Evolutionary conservation across 2,888 invertebrate genomes (phyloP).

Genomic region (Cephus rjabovi): DNA sequence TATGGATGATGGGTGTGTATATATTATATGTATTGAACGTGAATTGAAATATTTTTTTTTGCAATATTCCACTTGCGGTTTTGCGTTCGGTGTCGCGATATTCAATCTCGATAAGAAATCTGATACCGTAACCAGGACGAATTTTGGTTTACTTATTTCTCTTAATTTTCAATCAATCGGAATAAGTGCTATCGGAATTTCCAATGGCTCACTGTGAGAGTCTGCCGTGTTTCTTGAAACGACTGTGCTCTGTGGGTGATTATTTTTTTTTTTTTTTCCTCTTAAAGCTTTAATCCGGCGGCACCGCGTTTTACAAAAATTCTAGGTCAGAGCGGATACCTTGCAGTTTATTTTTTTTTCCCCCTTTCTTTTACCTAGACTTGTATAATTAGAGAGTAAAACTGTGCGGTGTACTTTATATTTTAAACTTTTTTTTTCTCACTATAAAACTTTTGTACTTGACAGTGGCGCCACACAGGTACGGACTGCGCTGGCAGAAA

Average conservation of each 20-base stretch:
- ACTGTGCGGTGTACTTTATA: not conserved
- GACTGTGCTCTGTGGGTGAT: not conserved
- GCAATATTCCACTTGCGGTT: not conserved
- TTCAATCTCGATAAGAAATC: not conserved
- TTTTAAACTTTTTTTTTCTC: not conserved
- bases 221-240: not conserved
- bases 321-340: too few species aligned
- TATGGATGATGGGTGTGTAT: too few species aligned
- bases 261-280: too few species aligned
- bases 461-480: not conserved
- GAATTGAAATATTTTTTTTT: not conserved
- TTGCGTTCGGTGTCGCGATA: not conserved
- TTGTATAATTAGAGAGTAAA: not conserved
- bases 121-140: not conserved
- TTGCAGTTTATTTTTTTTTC: too few species aligned
- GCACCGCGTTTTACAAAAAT: not conserved
- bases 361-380: not conserved
- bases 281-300: not conserved
- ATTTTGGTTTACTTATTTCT: not conserved
- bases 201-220: not conserved
- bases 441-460: not conserved
- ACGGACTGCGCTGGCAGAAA: not conserved
- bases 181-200: not conserved
- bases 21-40: too few species aligned
- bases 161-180: not conserved